Evolutionary conservation across 2,888 invertebrate genomes (phyloP).

Genomic region (Folsomia candida): DNA sequence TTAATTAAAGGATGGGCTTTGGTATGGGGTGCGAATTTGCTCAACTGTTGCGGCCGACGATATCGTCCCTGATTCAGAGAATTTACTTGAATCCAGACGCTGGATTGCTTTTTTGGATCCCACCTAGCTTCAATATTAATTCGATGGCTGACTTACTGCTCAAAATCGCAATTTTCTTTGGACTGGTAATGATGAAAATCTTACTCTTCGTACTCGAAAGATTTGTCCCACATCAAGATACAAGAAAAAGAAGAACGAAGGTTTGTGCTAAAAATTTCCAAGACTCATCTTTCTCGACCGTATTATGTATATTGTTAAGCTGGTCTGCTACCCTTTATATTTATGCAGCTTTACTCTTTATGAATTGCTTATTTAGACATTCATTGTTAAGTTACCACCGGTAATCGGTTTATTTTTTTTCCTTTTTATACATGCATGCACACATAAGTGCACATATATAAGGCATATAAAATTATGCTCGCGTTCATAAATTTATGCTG

Average conservation of each 20-base stretch:
- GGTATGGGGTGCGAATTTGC: too few relatives aligned
- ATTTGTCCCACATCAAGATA: background rate
- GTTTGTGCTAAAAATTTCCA: background rate
- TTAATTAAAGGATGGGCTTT: too few relatives aligned
- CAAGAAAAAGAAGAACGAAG: background rate
- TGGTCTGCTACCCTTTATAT: background rate
- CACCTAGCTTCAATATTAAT: too few relatives aligned
- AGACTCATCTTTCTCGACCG: too few relatives aligned
- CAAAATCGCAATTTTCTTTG: constrained; percentile 6
- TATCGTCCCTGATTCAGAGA: too few relatives aligned
- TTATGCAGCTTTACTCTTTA: too few relatives aligned
- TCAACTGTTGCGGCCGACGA: too few relatives aligned
- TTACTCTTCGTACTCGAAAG: background rate
- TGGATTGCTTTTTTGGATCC: too few relatives aligned
- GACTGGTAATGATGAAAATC: background rate
- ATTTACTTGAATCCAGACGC: too few relatives aligned
- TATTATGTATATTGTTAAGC: background rate
- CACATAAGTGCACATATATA: background rate
- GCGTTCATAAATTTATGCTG: background rate
- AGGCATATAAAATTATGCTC: background rate
- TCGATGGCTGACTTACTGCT: background rate
- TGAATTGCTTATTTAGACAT: too few relatives aligned
- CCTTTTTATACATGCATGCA: background rate
- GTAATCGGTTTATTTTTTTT: too few relatives aligned
- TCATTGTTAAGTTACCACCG: too few relatives aligned